These are phyloP conservation scores for Apodemus sylvaticus DNA, from an alignment of 2,113 vertebrate genomes.

Conservation along the genomic window DNA sequence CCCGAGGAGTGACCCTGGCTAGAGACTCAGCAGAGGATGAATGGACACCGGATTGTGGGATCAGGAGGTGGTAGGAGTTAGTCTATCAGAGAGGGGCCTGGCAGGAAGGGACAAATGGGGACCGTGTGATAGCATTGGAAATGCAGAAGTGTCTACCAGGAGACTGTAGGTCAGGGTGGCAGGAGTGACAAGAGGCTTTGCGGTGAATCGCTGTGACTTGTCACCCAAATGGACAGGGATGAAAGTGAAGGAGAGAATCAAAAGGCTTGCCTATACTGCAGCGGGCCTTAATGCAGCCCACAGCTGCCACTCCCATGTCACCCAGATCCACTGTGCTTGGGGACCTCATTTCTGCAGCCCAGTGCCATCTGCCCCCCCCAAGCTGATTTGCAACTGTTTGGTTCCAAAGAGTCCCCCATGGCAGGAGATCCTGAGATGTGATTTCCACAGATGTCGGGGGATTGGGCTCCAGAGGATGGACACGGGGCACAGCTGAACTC, in stretches of 20 bases:
- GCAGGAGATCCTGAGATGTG: background rate
- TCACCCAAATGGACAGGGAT: background rate
- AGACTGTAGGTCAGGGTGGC: background rate
- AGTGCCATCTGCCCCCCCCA: background rate
- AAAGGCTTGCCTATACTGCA: rapidly evolving
- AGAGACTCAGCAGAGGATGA: background rate
- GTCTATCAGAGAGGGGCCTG: background rate
- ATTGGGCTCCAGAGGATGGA: background rate
- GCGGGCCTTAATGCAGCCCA: background rate
- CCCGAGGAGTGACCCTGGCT: background rate
- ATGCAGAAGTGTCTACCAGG: background rate
- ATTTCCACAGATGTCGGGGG: background rate
- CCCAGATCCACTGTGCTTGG: background rate
- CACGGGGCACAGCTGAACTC: background rate
- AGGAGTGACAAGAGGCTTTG: too few species aligned
- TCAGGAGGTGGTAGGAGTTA: background rate
- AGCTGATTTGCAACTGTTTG: background rate
- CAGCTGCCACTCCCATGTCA: background rate
- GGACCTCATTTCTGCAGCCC: background rate
- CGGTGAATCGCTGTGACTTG: background rate
- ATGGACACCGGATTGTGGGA: background rate
- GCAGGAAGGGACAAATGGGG: background rate
- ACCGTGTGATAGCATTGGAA: rapidly evolving
- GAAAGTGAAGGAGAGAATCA: background rate
- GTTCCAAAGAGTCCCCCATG: background rate